These are phyloP conservation scores for Falco columbarius DNA, from an alignment of 2,797 vertebrate species.

Conservation along the genomic window DNA sequence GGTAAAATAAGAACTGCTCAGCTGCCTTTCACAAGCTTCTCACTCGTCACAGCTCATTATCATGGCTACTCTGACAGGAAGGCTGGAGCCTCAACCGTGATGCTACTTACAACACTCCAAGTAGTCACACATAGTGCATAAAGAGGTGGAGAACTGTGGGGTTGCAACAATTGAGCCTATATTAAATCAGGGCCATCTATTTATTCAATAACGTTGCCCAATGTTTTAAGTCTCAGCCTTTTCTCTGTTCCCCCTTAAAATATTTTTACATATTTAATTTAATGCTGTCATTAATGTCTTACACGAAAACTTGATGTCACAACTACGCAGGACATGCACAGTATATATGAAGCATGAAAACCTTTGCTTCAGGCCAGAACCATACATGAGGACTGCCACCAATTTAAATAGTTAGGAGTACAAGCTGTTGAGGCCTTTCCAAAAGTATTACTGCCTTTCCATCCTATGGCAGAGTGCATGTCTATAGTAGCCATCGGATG, in stretches of 20 bases:
- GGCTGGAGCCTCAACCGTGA: not conserved
- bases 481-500: not conserved
- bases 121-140: accelerated
- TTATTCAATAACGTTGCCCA: not conserved
- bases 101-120: not conserved
- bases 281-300: not conserved
- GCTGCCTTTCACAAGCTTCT: not conserved
- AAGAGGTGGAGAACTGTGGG: not conserved
- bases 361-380: not conserved
- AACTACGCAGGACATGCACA: not conserved
- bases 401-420: not conserved
- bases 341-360: not conserved
- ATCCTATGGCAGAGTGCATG: not conserved
- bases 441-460: too few relatives aligned
- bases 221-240: not conserved
- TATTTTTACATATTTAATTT: not conserved
- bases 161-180: not conserved
- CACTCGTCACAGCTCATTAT: not conserved
- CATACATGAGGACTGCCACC: not conserved
- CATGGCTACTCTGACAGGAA: not conserved
- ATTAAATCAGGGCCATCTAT: not conserved
- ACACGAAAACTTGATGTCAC: not conserved
- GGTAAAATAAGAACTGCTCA: not conserved
- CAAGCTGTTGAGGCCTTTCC: too few relatives aligned
- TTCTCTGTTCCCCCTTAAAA: not conserved